Base-by-base conservation (phyloP, 2,113 vertebrate species). In the Halcyon malimbica region DNA sequence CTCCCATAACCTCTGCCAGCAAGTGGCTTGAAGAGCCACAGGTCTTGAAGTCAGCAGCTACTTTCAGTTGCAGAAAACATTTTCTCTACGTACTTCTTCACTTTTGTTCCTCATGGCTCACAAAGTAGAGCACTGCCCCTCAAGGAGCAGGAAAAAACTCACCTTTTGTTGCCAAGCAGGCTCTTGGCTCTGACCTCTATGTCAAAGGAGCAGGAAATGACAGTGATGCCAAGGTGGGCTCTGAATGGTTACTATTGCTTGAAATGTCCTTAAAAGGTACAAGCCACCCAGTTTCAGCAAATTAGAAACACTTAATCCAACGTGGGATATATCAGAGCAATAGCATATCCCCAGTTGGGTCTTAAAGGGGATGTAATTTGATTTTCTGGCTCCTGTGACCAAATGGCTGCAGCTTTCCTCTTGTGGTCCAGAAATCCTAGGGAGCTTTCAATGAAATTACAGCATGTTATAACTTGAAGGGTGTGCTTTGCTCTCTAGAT, bases 361-460 rank as follows among this genome's bases (percentile, higher is more conserved):
- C 75, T 89, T 87, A 82, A 80, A 92, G n/a, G 39, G 62, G 16
- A 42, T 90, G 15, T 79, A 60, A 82, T 87, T 78, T 87, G 42
- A 87, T 95, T 84, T 90, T 87, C 75, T 94, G 64, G 35, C 42
- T 87, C 42, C 53, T 54, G 35, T 84, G 53, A 88, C 56, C 86
- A 70, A 93, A 91, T 17, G 64, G 56, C 28, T 70, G 35, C 74
- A 90, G 75, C 50, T 96, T 83, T 86, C 33, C n/a, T 89, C 23
- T 67, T 62, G 16, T 76, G 69, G 23, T 88, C 51, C 75, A 92
- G 76, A 90, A 86, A 81, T 88, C 48, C 88, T 84, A 81, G 35
- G 24, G n/a, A 95, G 54, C 29, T 29, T 90, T 93, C 69, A 92
- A 76, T 56, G 56, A 71, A 90, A 93, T 89, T 87, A 92, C 44